These are phyloP conservation scores for Euleptes europaea DNA, from an alignment of 2,113 vertebrate species.

Conservation along the genomic window DNA sequence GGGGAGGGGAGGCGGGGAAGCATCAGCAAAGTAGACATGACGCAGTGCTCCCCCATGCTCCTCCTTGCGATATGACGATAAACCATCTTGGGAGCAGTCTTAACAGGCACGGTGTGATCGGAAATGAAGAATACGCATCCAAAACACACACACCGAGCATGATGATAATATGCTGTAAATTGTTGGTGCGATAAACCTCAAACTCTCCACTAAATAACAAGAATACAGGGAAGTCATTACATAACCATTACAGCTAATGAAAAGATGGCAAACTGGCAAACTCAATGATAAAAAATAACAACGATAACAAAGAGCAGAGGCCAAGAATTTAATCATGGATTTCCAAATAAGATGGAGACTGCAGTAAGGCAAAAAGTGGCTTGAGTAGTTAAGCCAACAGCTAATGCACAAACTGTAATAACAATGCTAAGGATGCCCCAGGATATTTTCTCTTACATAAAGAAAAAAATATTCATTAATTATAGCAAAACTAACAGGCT, in stretches of 20 bases:
- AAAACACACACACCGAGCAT: no score
- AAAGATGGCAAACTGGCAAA: not conserved
- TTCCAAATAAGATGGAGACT: conserved; percentile 3
- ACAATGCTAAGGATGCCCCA: not conserved
- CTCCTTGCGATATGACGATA: no score
- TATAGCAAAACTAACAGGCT: not conserved
- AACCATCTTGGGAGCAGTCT: no score
- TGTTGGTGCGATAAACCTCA: no score
- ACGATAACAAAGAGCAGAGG: conserved; percentile 2
- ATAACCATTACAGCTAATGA: conserved; percentile 19
- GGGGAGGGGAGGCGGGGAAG: no score
- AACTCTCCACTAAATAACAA: not conserved
- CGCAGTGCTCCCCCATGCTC: no score
- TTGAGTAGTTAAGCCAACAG: not conserved
- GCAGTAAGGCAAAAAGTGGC: not conserved
- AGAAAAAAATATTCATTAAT: conserved; percentile 20
- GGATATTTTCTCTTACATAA: conserved; percentile 6
- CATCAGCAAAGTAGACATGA: no score
- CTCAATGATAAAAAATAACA: not conserved
- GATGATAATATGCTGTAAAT: no score
- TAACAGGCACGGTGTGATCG: no score
- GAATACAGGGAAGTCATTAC: not conserved
- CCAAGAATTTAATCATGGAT: conserved; percentile 17
- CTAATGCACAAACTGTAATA: not conserved
- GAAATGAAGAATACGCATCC: no score